Evolutionary conservation across 2,888 invertebrate species (phyloP).

Genomic region (Chloroclysta siterata): DNA sequence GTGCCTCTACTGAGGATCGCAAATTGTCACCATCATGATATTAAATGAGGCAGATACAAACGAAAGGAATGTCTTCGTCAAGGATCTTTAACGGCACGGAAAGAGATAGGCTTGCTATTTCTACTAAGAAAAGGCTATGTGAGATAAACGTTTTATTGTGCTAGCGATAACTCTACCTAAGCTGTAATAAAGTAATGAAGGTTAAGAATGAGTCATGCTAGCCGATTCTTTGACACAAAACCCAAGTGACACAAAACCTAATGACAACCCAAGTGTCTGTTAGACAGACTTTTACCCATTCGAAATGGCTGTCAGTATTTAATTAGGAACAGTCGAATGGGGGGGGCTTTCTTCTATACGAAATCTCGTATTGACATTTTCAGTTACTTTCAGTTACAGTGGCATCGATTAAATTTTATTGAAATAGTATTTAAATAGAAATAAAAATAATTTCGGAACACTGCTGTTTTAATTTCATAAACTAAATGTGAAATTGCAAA

Average conservation of each 20-base stretch:
- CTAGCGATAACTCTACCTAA: constrained; percentile 23
- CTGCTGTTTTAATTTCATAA: too few species aligned
- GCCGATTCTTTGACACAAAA: neutral
- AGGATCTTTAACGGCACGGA: constrained; percentile 2
- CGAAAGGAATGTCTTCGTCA: constrained; percentile 7
- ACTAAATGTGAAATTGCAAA: too few species aligned
- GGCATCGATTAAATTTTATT: too few species aligned
- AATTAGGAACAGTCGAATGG: neutral
- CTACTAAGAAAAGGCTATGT: constrained; percentile 1
- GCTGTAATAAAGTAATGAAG: constrained; percentile 16
- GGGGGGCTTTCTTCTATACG: too few species aligned
- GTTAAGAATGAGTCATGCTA: constrained; percentile 6
- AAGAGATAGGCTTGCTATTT: constrained; percentile 9
- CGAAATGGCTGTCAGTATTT: neutral
- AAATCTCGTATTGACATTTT: neutral
- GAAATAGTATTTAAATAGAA: too few species aligned
- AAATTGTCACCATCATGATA: constrained; percentile 12
- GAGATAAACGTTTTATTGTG: constrained; percentile 21
- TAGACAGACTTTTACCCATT: neutral
- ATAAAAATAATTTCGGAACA: too few species aligned
- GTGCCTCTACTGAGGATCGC: neutral
- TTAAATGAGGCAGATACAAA: constrained; percentile 7
- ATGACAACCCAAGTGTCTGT: neutral
- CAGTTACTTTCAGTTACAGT: too few species aligned
- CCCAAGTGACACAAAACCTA: too few species aligned